Conservation (phyloP, 2,113 vertebrate genomes). For the Melospiza melodia region DNA sequence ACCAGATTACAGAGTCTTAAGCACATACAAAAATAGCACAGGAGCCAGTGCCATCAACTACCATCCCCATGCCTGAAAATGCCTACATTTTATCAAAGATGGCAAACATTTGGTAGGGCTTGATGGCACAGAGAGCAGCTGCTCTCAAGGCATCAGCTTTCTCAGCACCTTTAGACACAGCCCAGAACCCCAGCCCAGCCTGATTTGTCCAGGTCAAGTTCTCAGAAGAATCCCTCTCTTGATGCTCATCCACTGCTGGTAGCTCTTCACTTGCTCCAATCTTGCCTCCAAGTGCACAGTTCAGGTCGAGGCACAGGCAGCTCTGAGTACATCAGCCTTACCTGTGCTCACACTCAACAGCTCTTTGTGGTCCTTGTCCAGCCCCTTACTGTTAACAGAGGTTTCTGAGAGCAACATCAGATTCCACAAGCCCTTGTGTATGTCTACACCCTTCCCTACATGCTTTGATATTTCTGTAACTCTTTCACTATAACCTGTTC, state of each 20-base stretch:
- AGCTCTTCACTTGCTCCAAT: neutral
- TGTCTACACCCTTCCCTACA: neutral
- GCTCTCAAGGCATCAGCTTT: neutral
- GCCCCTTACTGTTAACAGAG: neutral
- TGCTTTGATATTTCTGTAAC: neutral
- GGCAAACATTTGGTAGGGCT: neutral
- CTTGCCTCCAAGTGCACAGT: accelerated
- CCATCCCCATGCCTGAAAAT: neutral
- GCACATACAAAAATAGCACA: neutral
- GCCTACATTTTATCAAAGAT: neutral
- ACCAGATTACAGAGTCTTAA: neutral
- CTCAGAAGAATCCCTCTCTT: neutral
- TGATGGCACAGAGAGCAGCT: neutral
- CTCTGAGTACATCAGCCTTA: neutral
- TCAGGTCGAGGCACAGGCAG: neutral
- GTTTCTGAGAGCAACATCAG: neutral
- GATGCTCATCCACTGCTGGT: neutral
- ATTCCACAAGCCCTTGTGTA: neutral
- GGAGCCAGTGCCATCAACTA: neutral
- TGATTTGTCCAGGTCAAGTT: neutral
- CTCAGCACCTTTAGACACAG: neutral
- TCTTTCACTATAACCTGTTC: neutral
- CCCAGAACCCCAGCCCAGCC: neutral
- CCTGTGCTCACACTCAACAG: neutral
- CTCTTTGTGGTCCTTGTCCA: neutral